Conservation (phyloP, 2,113 vertebrate genomes). For the Blennius ocellaris region DNA sequence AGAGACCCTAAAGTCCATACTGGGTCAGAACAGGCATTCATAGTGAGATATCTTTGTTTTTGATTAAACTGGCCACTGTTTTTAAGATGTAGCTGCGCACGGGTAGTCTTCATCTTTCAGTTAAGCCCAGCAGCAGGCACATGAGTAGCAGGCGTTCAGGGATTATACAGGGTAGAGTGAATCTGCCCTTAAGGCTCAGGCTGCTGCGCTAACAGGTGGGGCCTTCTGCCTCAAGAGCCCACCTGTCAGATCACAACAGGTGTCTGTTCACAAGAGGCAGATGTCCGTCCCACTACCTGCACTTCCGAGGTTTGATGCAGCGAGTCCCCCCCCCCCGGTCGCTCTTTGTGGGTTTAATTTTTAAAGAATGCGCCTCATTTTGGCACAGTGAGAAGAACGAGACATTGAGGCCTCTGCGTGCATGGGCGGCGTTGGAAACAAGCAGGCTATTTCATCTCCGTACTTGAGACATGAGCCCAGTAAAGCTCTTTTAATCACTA, state of each 20-base stretch:
- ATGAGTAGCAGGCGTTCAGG: background rate
- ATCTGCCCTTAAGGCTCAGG: conserved; percentile 24
- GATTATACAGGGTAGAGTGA: conserved; percentile 33
- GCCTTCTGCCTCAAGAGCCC: conserved; percentile 28
- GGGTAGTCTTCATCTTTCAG: conserved; percentile 13
- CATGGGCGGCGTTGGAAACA: conserved; percentile 9
- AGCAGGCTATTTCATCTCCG: conserved; percentile 58
- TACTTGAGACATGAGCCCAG: conserved; percentile 47
- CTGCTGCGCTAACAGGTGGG: conserved; percentile 25
- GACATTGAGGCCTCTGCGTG: conserved; percentile 1
- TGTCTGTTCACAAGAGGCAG: conserved; percentile 38
- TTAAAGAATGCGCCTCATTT: background rate
- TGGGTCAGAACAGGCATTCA: too few relatives aligned
- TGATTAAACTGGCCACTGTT: background rate
- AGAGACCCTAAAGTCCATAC: background rate
- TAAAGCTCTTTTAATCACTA: conserved; percentile 68
- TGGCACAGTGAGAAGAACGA: conserved; percentile 2
- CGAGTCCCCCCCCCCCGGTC: background rate
- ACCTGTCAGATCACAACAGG: conserved; percentile 59
- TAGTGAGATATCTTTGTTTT: too few relatives aligned
- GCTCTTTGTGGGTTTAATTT: background rate
- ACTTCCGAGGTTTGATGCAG: background rate
- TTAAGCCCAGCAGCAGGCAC: conserved; percentile 9
- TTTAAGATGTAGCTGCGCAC: conserved; percentile 3
- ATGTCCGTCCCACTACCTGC: conserved; percentile 18